phyloP scores from a whole-genome alignment of 2,888 invertebrate genomes.

The Crioceris asparagi region DNA sequence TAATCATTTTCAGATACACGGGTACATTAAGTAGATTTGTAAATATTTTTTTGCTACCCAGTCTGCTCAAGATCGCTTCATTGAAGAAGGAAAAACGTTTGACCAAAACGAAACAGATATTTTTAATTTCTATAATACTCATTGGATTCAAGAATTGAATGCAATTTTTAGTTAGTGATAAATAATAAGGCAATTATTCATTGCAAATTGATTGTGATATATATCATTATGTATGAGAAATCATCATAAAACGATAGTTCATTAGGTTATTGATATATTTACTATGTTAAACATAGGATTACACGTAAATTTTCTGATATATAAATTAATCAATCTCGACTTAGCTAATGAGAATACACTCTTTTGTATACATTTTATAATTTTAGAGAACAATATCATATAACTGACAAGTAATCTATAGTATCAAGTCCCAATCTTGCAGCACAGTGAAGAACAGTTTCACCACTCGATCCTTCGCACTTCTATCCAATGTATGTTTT shows the following conservation, averaged over 20 bases:
- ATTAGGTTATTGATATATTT: too few relatives aligned
- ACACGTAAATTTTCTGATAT: too few relatives aligned
- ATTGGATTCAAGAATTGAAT: conserved; percentile 65
- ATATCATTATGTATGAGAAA: too few relatives aligned
- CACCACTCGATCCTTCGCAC: conserved; percentile 33
- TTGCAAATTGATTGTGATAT: background rate
- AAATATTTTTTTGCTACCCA: conserved; percentile 78
- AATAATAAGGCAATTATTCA: background rate
- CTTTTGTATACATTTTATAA: too few relatives aligned
- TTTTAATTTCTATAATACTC: conserved; percentile 56
- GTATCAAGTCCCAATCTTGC: conserved; percentile 42
- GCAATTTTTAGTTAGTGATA: conserved; percentile 63
- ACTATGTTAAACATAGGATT: too few relatives aligned
- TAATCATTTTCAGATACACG: conserved; percentile 56
- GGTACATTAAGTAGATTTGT: conserved; percentile 81
- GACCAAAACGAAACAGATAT: conserved; percentile 42
- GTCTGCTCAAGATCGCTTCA: conserved; percentile 63
- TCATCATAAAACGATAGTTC: too few relatives aligned
- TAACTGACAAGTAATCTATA: conserved; percentile 34
- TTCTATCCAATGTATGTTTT: conserved; percentile 28
- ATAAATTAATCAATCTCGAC: too few relatives aligned
- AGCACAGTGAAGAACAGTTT: conserved; percentile 44
- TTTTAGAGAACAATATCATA: too few relatives aligned
- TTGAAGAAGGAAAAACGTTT: conserved; percentile 50
- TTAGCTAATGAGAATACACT: too few relatives aligned